These are phyloP conservation scores for Lagodon rhomboides DNA, from an alignment of 2,797 vertebrate species.

Conservation along the genomic window DNA sequence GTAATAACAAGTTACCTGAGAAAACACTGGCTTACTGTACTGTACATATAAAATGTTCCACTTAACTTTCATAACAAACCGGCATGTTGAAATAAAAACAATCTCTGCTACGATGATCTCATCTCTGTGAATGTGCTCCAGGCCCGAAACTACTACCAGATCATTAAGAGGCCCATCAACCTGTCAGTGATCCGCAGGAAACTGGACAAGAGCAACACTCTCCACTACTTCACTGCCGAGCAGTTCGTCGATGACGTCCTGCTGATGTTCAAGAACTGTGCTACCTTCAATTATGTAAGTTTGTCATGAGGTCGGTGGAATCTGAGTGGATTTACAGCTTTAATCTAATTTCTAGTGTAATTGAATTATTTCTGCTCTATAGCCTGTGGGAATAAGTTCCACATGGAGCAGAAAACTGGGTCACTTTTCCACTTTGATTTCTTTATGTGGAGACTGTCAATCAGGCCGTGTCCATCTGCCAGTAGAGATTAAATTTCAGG, in stretches of 20 bases:
- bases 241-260: conserved; percentile 94
- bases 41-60: conserved; percentile 15
- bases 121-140: conserved; percentile 63
- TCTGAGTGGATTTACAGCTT: conserved; percentile 3
- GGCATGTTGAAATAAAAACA: conserved; percentile 12
- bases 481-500: background rate
- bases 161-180: conserved; percentile 96
- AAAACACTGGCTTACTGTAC: conserved; percentile 10
- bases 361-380: conserved; percentile 26
- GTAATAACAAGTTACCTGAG: conserved; percentile 4
- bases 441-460: background rate
- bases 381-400: conserved; percentile 23
- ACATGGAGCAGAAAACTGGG: conserved; percentile 9
- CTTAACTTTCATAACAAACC: background rate
- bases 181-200: conserved; percentile 93
- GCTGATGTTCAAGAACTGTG: conserved; percentile 98
- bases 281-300: conserved; percentile 98
- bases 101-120: background rate
- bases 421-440: background rate
- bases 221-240: conserved; percentile 90
- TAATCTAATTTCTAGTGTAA: conserved; percentile 35
- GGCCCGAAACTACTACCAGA: conserved; percentile 98
- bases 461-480: conserved; percentile 5
- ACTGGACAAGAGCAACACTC: conserved; percentile 89
- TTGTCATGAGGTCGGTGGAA: conserved; percentile 4